Base-by-base conservation (phyloP, 2,888 invertebrate species). In the Ditylenchus weischeri region DNA sequence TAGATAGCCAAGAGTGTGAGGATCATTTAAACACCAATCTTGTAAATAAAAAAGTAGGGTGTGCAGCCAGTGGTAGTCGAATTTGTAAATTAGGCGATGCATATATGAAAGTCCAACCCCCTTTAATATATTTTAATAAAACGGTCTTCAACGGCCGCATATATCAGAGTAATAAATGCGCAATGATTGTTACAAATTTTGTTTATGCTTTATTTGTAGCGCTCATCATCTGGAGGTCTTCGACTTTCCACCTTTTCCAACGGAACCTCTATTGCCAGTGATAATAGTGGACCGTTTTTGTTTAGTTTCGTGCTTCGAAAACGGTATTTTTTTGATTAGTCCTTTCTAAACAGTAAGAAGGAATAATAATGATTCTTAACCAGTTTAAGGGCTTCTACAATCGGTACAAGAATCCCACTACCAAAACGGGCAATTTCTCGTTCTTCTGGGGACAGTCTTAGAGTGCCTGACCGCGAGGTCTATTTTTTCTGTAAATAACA, bases 211-310 rank as follows among this genome's bases (percentile, higher is more conserved):
- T 29, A 43, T 43, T 13, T 43, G 3, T 43, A 43, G 43, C 64
- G 81, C 7, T 79, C 79, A 0, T 82, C 81, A 0, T 79, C 78
- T 62, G 79, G 78, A 18, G 81, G 80, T 0, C 69, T 82, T 4
- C 62, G 81, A 35, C 67, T 81, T 13, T 82, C 81, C 0, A 81
- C 80, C n/a, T 81, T 81, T 64, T 81, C 81, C 11, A 79, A 70
- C 43, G 79, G 80, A 29, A 81, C 81, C 4, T 79, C 79, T n/a
- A 81, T 81, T 36, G 79, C 81, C 43, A 79, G 79, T 0, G 82
- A 82, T 69, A 82, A 79, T 54, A 79, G 79, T 18, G 82, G 82
- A 6, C 82, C 82, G 10, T 82, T 82, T 67, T 72, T 83, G 23
- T 82, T 83, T 70, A 76, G 76, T 54, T 82, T 80, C 66, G 80